A percentile compares a stretch with the other conserved stretches of the same genome.
These are phyloP conservation scores for roundworm (Caenorhabditis elegans) DNA, from an alignment of 1,140 invertebrate species.

Conservation along the genomic window WBcel235 BX284604.4:310001-310500, in stretches of 20 bases:
- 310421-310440: constrained; percentile 60
- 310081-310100: no score
- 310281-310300: constrained; percentile 61
- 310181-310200: no score
- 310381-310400: neutral
- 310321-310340: constrained; percentile 65
- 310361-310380: constrained; percentile 61
- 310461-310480: constrained; percentile 62
- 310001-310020: no score
- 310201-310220: no score
- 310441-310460: constrained; percentile 60
- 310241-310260: constrained; percentile 52
- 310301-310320: constrained; percentile 63
- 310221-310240: no score
- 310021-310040: no score
- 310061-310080: no score
- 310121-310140: no score
- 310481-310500: constrained; percentile 5
- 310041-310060: no score
- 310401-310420: constrained; percentile 40
- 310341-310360: constrained; percentile 58
- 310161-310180: no score
- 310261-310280: constrained; percentile 53
- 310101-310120: no score
- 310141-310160: no score